Evolutionary conservation across 2,797 vertebrate species (phyloP).

Genomic region (Channallabes apus): DNA sequence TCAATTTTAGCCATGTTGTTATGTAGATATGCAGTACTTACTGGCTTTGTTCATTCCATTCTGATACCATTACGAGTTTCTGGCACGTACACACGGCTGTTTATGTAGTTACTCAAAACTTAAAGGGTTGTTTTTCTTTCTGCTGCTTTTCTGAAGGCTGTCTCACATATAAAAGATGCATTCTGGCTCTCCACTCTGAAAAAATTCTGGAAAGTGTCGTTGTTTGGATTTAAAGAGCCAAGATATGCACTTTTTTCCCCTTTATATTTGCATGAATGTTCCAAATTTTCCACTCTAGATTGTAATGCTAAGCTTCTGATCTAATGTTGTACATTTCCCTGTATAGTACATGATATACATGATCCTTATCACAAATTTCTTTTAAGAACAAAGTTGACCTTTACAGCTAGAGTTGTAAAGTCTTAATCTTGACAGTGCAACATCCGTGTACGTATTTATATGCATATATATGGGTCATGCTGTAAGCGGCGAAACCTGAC

Average conservation of each 20-base stretch:
- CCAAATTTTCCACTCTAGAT: background rate
- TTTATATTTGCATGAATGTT: background rate
- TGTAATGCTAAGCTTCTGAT: slow-evolving; percentile 19
- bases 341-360: background rate
- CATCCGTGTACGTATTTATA: background rate
- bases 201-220: slow-evolving; percentile 16
- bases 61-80: slow-evolving; percentile 55
- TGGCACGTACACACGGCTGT: slow-evolving; percentile 55
- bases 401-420: background rate
- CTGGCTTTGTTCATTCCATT: slow-evolving; percentile 20
- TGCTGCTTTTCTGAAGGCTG: slow-evolving; percentile 57
- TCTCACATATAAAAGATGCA: slow-evolving; percentile 19
- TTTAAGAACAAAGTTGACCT: background rate
- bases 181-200: background rate
- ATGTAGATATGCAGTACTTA: background rate
- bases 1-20: slow-evolving; percentile 1
- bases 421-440: background rate
- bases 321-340: background rate
- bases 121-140: slow-evolving; percentile 71
- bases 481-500: slow-evolving; percentile 4
- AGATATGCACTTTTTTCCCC: background rate
- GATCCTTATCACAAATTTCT: background rate
- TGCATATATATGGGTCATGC: background rate
- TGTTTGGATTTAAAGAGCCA: slow-evolving; percentile 24
- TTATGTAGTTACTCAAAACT: slow-evolving; percentile 67